Evolutionary conservation across 2,113 vertebrate genomes (phyloP).

Genomic region (Rousettus leschenaultii): DNA sequence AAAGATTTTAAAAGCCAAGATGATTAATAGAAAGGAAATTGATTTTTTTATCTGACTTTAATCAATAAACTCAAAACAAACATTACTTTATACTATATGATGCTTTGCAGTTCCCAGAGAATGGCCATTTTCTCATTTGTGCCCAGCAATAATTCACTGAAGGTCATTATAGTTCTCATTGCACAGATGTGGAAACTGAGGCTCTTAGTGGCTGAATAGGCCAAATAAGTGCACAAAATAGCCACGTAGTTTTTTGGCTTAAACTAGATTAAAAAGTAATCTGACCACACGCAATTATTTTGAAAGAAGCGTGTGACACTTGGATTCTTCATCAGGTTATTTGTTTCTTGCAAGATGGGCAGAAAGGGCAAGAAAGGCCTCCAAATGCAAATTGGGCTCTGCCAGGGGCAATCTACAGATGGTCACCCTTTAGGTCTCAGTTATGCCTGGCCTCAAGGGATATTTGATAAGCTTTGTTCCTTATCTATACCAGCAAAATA

Average conservation of each 20-base stretch:
- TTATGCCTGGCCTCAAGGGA: neutral
- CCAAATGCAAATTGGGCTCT: neutral
- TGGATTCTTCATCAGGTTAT: neutral
- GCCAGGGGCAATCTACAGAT: rapidly evolving
- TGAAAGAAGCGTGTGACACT: neutral
- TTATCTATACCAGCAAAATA: neutral
- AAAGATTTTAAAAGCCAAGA: neutral
- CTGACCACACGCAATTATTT: neutral
- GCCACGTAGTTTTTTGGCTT: neutral
- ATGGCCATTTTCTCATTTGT: neutral
- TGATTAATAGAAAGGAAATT: neutral
- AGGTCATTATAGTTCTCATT: neutral
- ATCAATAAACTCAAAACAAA: neutral
- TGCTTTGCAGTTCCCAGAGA: neutral
- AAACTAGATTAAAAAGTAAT: neutral
- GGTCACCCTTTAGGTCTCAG: neutral
- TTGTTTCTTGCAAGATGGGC: neutral
- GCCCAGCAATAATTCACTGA: too few species aligned
- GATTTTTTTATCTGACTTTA: neutral
- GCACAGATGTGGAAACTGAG: neutral
- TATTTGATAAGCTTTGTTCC: neutral
- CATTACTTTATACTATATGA: neutral
- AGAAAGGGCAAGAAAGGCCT: neutral
- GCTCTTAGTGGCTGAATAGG: neutral
- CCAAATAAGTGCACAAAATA: neutral